Base-by-base conservation (phyloP, 2,797 vertebrate species). In the Heteromormyrus szaboi region DNA sequence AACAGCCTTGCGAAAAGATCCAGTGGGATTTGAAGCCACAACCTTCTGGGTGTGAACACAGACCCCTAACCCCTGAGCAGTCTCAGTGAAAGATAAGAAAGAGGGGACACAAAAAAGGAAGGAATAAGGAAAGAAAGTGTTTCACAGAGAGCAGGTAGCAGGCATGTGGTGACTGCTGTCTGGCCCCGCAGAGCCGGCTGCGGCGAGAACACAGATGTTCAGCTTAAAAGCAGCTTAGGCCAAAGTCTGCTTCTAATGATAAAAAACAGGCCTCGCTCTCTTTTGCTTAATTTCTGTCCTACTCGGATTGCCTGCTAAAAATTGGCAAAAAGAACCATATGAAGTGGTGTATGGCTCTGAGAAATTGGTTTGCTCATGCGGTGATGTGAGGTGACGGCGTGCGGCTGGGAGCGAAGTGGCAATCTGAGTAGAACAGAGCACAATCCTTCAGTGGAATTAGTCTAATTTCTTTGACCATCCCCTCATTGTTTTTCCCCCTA, bases 391-490 rank as follows among this genome's bases (percentile, higher is more conserved):
- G 90, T 88, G 89, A 91, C 92, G 91, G 91, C 91, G 91, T 92
- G 92, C 85, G 91, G 91, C 90, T 92, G 90, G 93, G 92, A 93
- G 94, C 94, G 94, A 95, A 94, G 91, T 92, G 91, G 59, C 88
- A 56, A 92, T 92, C 92, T 91, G 92, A 92, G 94, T 88, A 91
- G 94, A 93, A 93, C 17, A 89, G 88, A 90, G 91, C 90, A 87
- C 90, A 92, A 94, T 94, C 93, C 93, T 95, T 95, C 96, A 95
- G 95, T 95, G 87, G 93, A 94, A 95, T 96, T 95, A 95, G 93
- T 93, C 92, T 95, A 94, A 95, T 94, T 90, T 90, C 89, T 90
- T 91, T 92, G 41, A 5, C 86, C 86, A 68, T n/a, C 17, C 41
- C 56, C 59, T 68, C 59, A 68, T 46, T 25, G 86, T 68, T 22